Conservation (phyloP, 2,888 invertebrate genomes). For the Chymomyza procnemis region DNA sequence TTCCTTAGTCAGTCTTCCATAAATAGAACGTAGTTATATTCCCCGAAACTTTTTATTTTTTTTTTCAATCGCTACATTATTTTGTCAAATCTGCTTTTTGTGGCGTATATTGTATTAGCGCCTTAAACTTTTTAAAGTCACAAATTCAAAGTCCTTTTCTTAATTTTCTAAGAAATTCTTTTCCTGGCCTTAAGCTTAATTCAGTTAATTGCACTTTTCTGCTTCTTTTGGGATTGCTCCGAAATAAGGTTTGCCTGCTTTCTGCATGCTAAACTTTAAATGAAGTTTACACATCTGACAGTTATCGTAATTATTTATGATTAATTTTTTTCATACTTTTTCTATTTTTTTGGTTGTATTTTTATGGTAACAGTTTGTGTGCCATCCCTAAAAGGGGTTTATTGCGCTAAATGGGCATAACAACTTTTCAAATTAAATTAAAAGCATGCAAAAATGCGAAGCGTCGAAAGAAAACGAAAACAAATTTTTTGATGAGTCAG, state of each 20-base stretch:
- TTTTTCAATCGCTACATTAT: too few relatives aligned
- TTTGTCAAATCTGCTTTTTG: too few relatives aligned
- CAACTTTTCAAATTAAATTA: slow-evolving; percentile 74
- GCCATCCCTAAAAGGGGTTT: slow-evolving; percentile 54
- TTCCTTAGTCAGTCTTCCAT: too few relatives aligned
- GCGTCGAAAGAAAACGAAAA: slow-evolving; percentile 44
- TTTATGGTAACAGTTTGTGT: slow-evolving; percentile 10
- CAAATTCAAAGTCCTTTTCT: slow-evolving; percentile 5
- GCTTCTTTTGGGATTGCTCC: slow-evolving; percentile 31
- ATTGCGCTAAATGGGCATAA: slow-evolving; percentile 65
- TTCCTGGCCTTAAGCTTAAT: slow-evolving; percentile 7
- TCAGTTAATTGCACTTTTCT: slow-evolving; percentile 44
- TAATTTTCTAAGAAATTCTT: slow-evolving; percentile 16
- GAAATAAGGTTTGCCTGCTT: slow-evolving; percentile 10
- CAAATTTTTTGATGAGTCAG: slow-evolving; percentile 71
- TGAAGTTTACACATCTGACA: slow-evolving; percentile 39
- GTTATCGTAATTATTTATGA: slow-evolving; percentile 73
- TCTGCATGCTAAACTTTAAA: slow-evolving; percentile 25
- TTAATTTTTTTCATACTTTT: slow-evolving; percentile 39
- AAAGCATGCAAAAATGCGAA: slow-evolving; percentile 60
- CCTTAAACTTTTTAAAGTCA: not conserved
- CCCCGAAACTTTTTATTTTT: too few relatives aligned
- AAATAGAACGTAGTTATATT: too few relatives aligned
- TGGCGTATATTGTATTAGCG: too few relatives aligned
- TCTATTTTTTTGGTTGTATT: slow-evolving; percentile 24